A percentile compares a stretch with the other conserved stretches of the same genome.
Conservation (phyloP, 2,113 vertebrate genomes). For the Etheostoma cragini region DNA sequence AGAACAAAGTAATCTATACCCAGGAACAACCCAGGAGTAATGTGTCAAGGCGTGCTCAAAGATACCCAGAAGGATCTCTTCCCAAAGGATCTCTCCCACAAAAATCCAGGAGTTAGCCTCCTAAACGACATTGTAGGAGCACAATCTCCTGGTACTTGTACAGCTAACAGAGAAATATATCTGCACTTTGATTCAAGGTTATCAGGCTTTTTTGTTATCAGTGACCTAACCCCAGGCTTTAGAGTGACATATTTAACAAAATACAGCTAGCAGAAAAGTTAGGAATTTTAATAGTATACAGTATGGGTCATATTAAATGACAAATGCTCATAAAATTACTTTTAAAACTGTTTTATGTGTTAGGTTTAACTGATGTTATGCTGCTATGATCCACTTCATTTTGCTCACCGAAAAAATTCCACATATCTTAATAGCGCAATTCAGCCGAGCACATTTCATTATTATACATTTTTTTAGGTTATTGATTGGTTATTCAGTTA, state of each 20-base stretch:
- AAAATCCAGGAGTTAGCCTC: not conserved
- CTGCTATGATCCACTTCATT: constrained; percentile 3
- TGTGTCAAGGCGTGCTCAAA: constrained; percentile 51
- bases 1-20: constrained; percentile 61
- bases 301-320: not conserved
- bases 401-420: constrained; percentile 3
- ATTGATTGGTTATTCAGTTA: constrained; percentile 46
- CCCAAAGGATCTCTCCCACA: not conserved
- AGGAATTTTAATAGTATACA: not conserved
- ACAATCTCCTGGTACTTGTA: constrained; percentile 2
- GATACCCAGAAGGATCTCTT: not conserved
- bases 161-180: constrained; percentile 14
- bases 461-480: constrained; percentile 33
- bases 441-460: constrained; percentile 26
- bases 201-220: constrained; percentile 7
- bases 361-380: constrained; percentile 16
- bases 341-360: not conserved
- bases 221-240: not conserved
- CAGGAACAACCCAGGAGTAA: constrained; percentile 69
- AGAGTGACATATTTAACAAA: not conserved
- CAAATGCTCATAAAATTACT: constrained; percentile 2
- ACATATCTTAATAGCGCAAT: not conserved
- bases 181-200: not conserved
- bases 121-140: not conserved
- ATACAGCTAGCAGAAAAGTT: not conserved